Base-by-base conservation (phyloP, 2,797 vertebrate genomes). In the Falco biarmicus region DNA sequence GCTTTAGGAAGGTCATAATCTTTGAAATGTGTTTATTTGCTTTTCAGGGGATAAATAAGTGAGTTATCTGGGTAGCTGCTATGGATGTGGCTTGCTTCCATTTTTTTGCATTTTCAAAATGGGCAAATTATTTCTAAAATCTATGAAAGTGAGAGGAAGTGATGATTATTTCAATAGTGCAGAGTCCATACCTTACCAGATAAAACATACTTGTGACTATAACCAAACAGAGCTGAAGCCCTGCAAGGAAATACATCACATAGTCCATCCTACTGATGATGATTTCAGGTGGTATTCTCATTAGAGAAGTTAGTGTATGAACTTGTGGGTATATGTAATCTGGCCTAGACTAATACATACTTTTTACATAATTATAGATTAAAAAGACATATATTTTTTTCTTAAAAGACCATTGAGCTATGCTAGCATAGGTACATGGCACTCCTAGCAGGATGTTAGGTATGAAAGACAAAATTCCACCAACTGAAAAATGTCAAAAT, bases 21-120 rank as follows among this genome's bases (percentile, higher is more conserved):
- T 88, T 84, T 77, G 19, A 74, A 90, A 75, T 6, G 5, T 11
- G 87, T 82, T 92, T 65, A 21, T 87, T 68, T 75, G 51, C 5
- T 22, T 96, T 66, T 89, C 91, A 89, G 65, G 71, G 48, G 17
- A 37, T 87, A 94, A 68, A 21, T 11, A 69, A 70, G 61, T 25
- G 61, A 86, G 29, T n/a, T 96, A 29, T 61, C 51, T 43, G 41
- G 20, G 39, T 79, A 82, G 13, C 47, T 43, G 75, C 63, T 77
- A 91, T 37, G 37, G 48, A 41, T 81, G 66, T 45, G 24, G 6
- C 37, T 94, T 92, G 53, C 47, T 86, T 63, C 43, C 39, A 4
- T 24, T 68, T 69, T 48, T 51, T 82, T 96, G 48, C 77, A 28
- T 74, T 94, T 96, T 95, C 53, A 70, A 45, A 90, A 89, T 50